Conservation (phyloP, 2,113 vertebrate genomes). For the Tragelaphus scriptus region DNA sequence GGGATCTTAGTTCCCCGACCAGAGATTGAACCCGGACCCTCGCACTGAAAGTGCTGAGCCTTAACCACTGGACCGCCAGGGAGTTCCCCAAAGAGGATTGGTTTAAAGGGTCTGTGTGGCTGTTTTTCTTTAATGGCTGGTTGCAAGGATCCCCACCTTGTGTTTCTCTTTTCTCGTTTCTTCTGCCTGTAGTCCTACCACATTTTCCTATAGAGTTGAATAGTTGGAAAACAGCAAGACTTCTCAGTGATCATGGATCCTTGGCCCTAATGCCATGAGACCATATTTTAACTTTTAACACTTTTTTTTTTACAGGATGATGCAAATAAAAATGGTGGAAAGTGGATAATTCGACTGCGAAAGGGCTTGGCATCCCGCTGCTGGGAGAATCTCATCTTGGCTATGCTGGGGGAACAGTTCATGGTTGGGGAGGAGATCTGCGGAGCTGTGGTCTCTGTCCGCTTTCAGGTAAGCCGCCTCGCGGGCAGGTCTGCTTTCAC, state of each 20-base stretch:
- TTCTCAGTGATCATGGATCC: neutral
- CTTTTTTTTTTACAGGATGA: constrained; percentile 81
- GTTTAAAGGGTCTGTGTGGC: neutral
- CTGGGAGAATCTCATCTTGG: constrained; percentile 89
- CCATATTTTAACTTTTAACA: neutral
- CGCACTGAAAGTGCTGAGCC: neutral
- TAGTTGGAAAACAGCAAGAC: neutral
- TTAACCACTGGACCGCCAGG: neutral
- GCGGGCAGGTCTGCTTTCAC: rapidly evolving
- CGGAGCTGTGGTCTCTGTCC: constrained; percentile 87
- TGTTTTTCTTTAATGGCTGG: neutral
- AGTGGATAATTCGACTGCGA: constrained; percentile 88
- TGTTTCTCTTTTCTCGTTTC: neutral
- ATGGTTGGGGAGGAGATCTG: constrained; percentile 90
- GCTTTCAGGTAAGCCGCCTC: constrained; percentile 82
- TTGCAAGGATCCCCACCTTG: neutral
- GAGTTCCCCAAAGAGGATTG: neutral
- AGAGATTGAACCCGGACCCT: neutral
- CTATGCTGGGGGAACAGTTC: constrained; percentile 87
- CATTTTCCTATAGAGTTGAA: neutral
- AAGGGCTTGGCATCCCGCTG: constrained; percentile 87
- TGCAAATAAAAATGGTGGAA: constrained; percentile 89
- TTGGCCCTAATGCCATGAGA: neutral
- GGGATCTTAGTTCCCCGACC: neutral
- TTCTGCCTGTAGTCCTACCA: neutral